Base-by-base conservation (phyloP, 1,140 invertebrate species). In the Ganaspis sp. region DNA sequence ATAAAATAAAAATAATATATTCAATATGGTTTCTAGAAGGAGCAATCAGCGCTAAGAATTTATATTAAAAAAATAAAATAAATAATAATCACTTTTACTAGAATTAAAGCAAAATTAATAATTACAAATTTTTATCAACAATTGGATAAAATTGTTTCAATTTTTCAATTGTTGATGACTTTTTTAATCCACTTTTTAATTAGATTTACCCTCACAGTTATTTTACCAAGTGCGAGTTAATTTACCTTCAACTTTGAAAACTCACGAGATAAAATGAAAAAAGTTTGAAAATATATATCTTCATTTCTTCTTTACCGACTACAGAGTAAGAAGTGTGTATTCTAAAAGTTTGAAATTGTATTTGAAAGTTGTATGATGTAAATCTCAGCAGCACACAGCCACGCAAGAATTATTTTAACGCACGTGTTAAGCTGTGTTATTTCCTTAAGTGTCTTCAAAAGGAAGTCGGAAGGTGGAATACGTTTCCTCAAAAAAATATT, bases 361-460 rank as follows among this genome's bases (percentile, higher is more conserved):
- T 64, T 64, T 26, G 23, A 64, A 26, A 12, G 12, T 15, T 6
- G 15, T n/a, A 0, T 26, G 23, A 64, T 12, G 26, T 12, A 11
- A 9, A 23, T 4, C n/a, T 6, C 1, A 1, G 1, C 11, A 11
- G 0, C 9, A 26, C 6, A 58, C 12, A 64, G 58, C 29, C n/a
- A 64, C 58, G 58, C 58, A 64, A 64, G 58, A 29, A 26, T 64
- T 64, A 29, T 15, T 64, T 64, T 64, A 29, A 64, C 11, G 23
- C 54, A 11, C 26, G 54, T 26, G 23, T 64, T 64, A 64, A 29
- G 23, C 21, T 64, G 11, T 64, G 54, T 64, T 64, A 64, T 64
- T 64, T 64, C 58, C 58, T 29, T 64, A 64, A 64, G 23, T n/a
- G 58, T 64, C 58, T 64, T 64, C 26, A 64, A 64, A 26, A 64